Evolutionary conservation across 2,113 vertebrate genomes (phyloP).

Genomic region (Otus sunia): DNA sequence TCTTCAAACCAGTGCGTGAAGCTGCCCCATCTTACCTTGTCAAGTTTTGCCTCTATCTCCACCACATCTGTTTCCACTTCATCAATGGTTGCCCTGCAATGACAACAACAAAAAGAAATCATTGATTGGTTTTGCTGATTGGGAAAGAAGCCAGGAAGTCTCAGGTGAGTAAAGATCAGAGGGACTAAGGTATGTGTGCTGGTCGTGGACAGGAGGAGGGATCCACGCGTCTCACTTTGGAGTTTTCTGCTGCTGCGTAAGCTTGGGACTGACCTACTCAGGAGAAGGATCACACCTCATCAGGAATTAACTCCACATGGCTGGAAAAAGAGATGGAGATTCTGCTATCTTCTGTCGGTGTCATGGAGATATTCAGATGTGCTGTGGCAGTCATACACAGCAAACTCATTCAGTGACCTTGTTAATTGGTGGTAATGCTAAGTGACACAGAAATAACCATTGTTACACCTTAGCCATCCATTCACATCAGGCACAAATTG

Average conservation of each 20-base stretch:
- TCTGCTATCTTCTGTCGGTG: neutral
- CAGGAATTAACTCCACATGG: neutral
- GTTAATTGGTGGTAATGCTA: neutral
- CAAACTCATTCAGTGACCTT: neutral
- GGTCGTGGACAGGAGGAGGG: neutral
- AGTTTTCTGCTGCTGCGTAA: neutral
- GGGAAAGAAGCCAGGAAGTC: neutral
- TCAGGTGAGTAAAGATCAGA: neutral
- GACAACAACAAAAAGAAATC: neutral
- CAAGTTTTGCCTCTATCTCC: conserved; percentile 94
- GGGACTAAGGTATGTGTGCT: neutral
- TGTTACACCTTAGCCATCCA: neutral
- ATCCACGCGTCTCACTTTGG: neutral
- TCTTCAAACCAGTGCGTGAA: rapidly evolving
- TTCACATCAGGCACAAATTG: neutral
- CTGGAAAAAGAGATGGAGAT: neutral
- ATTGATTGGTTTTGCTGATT: neutral
- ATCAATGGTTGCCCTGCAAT: conserved; percentile 90
- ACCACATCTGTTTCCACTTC: conserved; percentile 97
- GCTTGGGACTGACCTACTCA: rapidly evolving
- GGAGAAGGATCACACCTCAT: neutral
- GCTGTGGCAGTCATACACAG: neutral
- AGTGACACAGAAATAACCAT: neutral
- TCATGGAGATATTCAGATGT: neutral
- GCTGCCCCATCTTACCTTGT: conserved; percentile 84